A percentile compares a stretch with the other conserved stretches of the same genome.
Evolutionary conservation across 2,888 invertebrate species (phyloP).

Genomic region (Patella caerulea): DNA sequence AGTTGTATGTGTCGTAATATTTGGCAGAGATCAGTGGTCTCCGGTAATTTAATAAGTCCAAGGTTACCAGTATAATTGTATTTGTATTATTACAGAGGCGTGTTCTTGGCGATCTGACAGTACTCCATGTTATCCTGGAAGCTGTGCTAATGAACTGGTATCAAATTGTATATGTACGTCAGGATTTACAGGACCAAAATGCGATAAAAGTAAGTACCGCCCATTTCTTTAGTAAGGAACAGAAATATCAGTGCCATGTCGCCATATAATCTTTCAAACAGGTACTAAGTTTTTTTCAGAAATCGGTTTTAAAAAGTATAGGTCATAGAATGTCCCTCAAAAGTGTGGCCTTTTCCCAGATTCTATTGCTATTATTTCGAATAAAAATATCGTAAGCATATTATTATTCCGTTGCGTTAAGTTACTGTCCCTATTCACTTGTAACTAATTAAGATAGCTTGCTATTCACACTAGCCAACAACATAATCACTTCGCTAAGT

Average conservation of each 20-base stretch:
- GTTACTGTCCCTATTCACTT: neutral
- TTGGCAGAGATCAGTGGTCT: no score
- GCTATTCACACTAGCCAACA: no score
- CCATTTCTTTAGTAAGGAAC: no score
- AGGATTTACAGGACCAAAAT: constrained; percentile 30
- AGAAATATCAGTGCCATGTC: no score
- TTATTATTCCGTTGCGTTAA: neutral
- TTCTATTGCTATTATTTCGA: neutral
- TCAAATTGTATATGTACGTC: constrained; percentile 25
- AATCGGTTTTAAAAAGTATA: no score
- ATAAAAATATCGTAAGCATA: neutral
- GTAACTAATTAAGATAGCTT: no score
- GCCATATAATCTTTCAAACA: no score
- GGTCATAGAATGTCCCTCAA: no score
- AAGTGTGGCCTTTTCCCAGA: neutral
- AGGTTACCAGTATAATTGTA: neutral
- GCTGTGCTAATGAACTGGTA: constrained; percentile 25
- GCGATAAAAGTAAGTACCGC: constrained; percentile 24
- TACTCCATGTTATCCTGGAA: constrained; percentile 35
- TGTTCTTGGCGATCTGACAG: constrained; percentile 38
- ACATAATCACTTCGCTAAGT: no score
- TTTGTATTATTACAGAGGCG: constrained; percentile 26
- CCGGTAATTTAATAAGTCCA: no score
- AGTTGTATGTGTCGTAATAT: no score
- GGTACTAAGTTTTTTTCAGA: no score